phyloP scores from a whole-genome alignment of 2,113 vertebrate genomes.

The Sminthopsis crassicaudata region DNA sequence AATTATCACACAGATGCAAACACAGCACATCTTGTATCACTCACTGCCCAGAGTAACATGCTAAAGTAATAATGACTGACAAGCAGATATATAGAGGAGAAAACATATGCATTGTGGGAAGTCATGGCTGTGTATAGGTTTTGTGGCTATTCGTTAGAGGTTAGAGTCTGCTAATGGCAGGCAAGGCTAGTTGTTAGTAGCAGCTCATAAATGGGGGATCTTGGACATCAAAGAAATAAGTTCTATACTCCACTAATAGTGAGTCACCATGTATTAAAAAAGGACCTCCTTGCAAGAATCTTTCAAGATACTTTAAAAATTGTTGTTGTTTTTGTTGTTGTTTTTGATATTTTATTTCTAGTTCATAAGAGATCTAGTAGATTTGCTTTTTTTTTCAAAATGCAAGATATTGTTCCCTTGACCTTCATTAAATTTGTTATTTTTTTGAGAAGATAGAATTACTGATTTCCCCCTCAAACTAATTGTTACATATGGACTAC shows the following conservation, averaged over 20 bases:
- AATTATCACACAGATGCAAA: background rate
- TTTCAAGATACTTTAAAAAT: no score
- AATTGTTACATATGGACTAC: no score
- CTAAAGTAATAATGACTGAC: background rate
- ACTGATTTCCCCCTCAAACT: no score
- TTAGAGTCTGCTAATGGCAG: background rate
- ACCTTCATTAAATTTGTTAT: no score
- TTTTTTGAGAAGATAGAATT: no score
- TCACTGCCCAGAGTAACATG: background rate
- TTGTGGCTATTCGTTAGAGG: background rate
- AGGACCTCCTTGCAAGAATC: background rate
- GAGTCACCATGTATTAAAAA: background rate
- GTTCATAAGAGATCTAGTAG: no score
- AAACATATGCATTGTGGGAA: background rate
- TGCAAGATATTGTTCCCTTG: no score
- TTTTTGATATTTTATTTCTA: no score
- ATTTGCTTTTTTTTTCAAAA: no score
- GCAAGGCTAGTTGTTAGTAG: background rate
- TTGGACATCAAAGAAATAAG: background rate
- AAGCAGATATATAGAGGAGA: background rate
- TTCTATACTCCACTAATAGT: background rate
- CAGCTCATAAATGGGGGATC: background rate
- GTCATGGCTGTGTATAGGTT: background rate
- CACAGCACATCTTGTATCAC: background rate
- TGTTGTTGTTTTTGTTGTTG: no score